Base-by-base conservation (phyloP, 2,113 vertebrate species). In the Lepidothrix coronata region DNA sequence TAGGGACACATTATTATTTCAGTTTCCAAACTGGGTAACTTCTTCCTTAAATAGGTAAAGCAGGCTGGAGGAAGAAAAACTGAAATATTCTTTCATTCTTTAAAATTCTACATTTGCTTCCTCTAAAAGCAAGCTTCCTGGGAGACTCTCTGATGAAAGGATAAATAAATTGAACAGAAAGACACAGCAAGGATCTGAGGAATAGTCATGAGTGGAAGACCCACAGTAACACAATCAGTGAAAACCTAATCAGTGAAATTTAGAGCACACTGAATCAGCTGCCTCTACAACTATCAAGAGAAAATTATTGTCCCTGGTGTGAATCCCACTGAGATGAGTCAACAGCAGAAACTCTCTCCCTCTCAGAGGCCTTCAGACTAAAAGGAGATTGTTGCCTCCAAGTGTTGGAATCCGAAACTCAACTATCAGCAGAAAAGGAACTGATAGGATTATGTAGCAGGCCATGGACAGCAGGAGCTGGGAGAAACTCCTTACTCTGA, bases 241-340 rank as follows among this genome's bases (percentile, higher is more conserved):
- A 83, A 90, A 95, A 95, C 9, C 28, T 77, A 70, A 81, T 95
- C 76, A 70, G 46, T 8, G 51, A 87, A 94, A 94, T 94, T 87
- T 55, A 93, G 61, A 94, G 73, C 55, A 67, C 51, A 51, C 8
- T 55, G 57, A 77, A 94, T 94, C 87, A 95, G 61, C 68, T 87
- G 25, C 43, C 85, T 57, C 68, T 74, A 46, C 3, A 8, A 55
- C 63, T 66, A 67, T n/a, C 43, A 66, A 63, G 74, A 74, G 51
- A 81, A 94, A 94, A 91, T 84, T 5, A 21, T 58, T 74, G 72
- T 41, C 72, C 72, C 55, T 89, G 55, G 46, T 86, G 80, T 80
- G 80, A 86, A 84, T 86, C 70, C 65, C 63, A 66, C 55, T 54
- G 68, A 70, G 76, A 80, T 66, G 17, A 91, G n/a, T n/a, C 49